Conservation (phyloP, 2,113 vertebrate genomes). For the Osmerus mordax region DNA sequence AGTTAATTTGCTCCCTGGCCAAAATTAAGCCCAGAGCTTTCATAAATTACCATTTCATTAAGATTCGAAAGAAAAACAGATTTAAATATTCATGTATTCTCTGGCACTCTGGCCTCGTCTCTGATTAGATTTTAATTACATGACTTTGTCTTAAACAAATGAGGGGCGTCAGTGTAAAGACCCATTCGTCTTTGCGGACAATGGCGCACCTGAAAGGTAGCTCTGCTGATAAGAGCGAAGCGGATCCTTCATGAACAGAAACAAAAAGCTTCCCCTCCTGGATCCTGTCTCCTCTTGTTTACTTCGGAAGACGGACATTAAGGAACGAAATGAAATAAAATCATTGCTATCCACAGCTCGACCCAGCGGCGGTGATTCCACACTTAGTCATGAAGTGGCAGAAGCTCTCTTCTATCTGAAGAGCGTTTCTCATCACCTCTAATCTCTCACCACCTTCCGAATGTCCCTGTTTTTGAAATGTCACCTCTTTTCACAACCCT, state of each 20-base stretch:
- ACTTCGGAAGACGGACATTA: constrained; percentile 9
- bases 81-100: constrained; percentile 63
- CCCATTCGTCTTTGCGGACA: constrained; percentile 54
- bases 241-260: constrained; percentile 20
- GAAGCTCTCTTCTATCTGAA: constrained; percentile 4
- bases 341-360: constrained; percentile 4
- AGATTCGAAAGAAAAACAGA: constrained; percentile 59
- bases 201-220: constrained; percentile 53
- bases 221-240: constrained; percentile 31
- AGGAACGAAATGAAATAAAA: constrained; percentile 12
- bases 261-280: constrained; percentile 19
- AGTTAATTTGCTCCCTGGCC: constrained; percentile 61
- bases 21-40: constrained; percentile 58
- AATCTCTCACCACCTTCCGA: constrained; percentile 9
- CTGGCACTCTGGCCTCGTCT: constrained; percentile 36
- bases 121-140: constrained; percentile 68
- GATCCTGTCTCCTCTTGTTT: constrained; percentile 19
- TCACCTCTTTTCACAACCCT: constrained; percentile 14
- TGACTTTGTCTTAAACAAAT: constrained; percentile 63
- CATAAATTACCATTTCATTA: constrained; percentile 67
- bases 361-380: constrained; percentile 22
- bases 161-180: constrained; percentile 41
- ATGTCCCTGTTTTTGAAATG: constrained; percentile 4
- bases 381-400: constrained; percentile 23
- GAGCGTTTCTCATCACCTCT: constrained; percentile 9